Base-by-base conservation (phyloP, 30 jellyfish, hydroid and myxozoan genomes). In the Cassiopea andromeda region DNA sequence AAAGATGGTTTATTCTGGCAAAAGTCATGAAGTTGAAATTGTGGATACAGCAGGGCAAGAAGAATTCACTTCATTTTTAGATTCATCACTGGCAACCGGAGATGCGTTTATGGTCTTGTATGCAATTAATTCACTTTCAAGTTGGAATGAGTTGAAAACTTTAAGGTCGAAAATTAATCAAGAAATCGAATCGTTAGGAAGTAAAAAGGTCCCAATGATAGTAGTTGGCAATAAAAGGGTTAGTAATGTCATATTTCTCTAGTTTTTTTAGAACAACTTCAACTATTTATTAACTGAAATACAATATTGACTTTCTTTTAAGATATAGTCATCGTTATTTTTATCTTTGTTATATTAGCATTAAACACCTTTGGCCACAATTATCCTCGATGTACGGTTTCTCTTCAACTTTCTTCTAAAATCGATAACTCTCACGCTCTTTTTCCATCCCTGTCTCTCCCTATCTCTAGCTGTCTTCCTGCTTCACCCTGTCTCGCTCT, bases 41-140 rank as follows among this genome's bases (percentile, higher is more conserved):
- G 96, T 95, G 8, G 99, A 95, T 54, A 95, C 99, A 46, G 99
- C 99, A 27, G 99, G 99, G 27, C 99, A 95, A 69, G 99, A 95
- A 72, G 99, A 95, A 49, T 95, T 95, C 73, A 92, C 99, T 27
- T 85, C 99, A 73, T 90, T 95, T 81, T 72, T 95, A 64, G 99
- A 95, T 73, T 95, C 99, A n/a, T 95, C 99, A 9, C 71, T 95
- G 77, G 92, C 98, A 3, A 86, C 98, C 2, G 99, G 99, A 10
- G 99, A 95, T 83, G 99, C 99, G 50, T 95, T 95, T 60, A 91
- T 95, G 90, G 86, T 95, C 8, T 82, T 95, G 17, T 95, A 95
- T 69, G 99, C 99, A 1, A 92, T 95, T 48, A 95, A 95, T 59
- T 95, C 99, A 15, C 70, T 88, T 45, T 91, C 98, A 19, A 95